Conservation (phyloP, 2,888 invertebrate species). For the Xanthostigma xanthostigma region DNA sequence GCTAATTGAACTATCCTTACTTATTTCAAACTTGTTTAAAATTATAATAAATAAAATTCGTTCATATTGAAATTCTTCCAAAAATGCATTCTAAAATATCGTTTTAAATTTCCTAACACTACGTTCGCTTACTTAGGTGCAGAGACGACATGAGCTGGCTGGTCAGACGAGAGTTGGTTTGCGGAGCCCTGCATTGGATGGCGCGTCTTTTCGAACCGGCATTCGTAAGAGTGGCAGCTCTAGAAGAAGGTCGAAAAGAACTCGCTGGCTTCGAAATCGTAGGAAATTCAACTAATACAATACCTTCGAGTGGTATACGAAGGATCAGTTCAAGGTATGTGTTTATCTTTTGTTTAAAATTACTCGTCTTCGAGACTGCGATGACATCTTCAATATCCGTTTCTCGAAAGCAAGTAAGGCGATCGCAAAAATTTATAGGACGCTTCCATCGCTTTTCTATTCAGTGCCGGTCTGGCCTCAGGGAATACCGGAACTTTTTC, state of each 20-base stretch:
- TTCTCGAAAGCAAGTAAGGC: too few species aligned
- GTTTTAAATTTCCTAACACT: background rate
- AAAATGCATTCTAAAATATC: background rate
- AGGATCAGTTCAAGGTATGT: constrained; percentile 24
- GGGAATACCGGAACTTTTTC: too few species aligned
- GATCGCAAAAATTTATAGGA: too few species aligned
- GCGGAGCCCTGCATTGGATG: constrained; percentile 71
- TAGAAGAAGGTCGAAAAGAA: constrained; percentile 35
- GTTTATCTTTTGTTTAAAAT: background rate
- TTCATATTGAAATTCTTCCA: background rate
- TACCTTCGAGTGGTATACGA: constrained; percentile 26
- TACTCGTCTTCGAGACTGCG: background rate
- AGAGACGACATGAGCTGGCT: constrained; percentile 66
- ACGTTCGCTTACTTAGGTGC: background rate
- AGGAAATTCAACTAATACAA: constrained; percentile 1
- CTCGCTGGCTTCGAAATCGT: constrained; percentile 17
- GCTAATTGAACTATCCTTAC: too few species aligned
- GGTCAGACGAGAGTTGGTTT: constrained; percentile 71
- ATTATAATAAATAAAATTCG: background rate
- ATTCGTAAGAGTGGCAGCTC: constrained; percentile 64
- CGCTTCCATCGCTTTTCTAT: too few species aligned
- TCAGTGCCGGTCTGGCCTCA: too few species aligned
- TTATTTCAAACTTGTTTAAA: background rate
- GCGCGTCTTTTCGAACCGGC: constrained; percentile 76
- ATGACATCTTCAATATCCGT: too few species aligned